Base-by-base conservation (phyloP, 2,888 invertebrate species). In the Hypsopygia costalis region DNA sequence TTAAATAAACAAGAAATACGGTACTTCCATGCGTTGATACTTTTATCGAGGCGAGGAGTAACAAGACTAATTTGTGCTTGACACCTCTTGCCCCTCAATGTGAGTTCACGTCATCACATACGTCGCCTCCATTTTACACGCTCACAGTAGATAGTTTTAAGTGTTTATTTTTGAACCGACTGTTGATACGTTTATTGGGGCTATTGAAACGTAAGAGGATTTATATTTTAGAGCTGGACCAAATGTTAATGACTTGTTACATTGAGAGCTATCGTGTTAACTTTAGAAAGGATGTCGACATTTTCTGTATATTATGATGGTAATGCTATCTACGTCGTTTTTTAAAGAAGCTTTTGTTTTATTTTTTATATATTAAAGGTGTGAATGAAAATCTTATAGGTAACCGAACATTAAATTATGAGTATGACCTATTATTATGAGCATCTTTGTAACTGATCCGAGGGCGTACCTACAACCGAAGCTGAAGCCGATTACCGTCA, bases 141-240 rank as follows among this genome's bases (percentile, higher is more conserved):
- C 25, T 25, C 25, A 25, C 8, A 1, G 25, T 8, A 3, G 16
- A 16, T 16, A 16, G 7, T 25, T n/a, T 33, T 16, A 34, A 41
- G 40, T 47, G 46, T 47, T 49, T 51, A 47, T 49, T 51, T 51
- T 51, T 37, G 44, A 51, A 47, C 36, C 34, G 40, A 44, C 42
- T 29, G 43, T 25, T 38, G 46, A 49, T 36, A 40, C 44, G 32
- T 49, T 49, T 43, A 45, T 44, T 44, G 38, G 44, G 22, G 21
- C 27, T 22, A 27, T 31, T 41, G 30, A 35, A 40, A 37, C 39
- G 40, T 33, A 30, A 11, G 38, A 36, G 40, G 44, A 44, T 40
- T 47, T 16, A 32, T 32, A 22, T 36, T 11, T 36, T 16, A 16
- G 16, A 9, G 16, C 35, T 12, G 21, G 30, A 21, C 28, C 36